Base-by-base conservation (phyloP, 2,888 invertebrate genomes). In the Perdita meconis region DNA sequence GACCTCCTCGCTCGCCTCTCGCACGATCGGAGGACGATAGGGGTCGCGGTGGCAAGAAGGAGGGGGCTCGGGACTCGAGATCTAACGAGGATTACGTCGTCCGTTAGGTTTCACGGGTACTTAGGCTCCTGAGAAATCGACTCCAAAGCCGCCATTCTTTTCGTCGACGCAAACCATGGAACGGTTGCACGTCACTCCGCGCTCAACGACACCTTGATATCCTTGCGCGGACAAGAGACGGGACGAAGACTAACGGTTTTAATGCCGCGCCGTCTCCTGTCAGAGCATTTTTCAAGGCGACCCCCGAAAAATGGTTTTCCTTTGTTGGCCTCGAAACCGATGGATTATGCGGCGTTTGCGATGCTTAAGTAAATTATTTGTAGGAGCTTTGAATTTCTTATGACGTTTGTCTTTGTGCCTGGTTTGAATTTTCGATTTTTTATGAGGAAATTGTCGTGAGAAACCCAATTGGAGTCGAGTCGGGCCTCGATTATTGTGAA, bases 81-180 rank as follows among this genome's bases (percentile, higher is more conserved):
- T 79, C 71, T 68, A 70, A 77, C 84, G 79, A 81, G 77, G 71
- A 84, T 81, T 77, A 81, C 71, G 71, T 59, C 68, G 76, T 65
- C 74, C 77, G 73, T 82, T 72, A 40, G 69, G 76, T 65, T 73
- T 26, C 65, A 75, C 61, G 72, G 72, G 30, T 51, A 71, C 59
- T 82, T 67, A 68, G 67, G 50, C 69, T 56, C 42, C 78, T 78
- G 81, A 78, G 83, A 83, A 78, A 78, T 83, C 67, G 74, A 61
- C 67, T 64, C 71, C 61, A 68, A 59, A 70, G 65, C 73, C 61
- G 42, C 76, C 73, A 56, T 68, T 60, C 65, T 80, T 71, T 67
- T 22, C 53, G 40, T 26, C 60, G 50, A 59, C 44, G 36, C 42
- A 19, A 12, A 42, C 16, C 44, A n/a, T 24, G 53, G 47, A 47